Conservation (phyloP, 1,140 invertebrate species). For the Leptestheria dahalacensis region DNA sequence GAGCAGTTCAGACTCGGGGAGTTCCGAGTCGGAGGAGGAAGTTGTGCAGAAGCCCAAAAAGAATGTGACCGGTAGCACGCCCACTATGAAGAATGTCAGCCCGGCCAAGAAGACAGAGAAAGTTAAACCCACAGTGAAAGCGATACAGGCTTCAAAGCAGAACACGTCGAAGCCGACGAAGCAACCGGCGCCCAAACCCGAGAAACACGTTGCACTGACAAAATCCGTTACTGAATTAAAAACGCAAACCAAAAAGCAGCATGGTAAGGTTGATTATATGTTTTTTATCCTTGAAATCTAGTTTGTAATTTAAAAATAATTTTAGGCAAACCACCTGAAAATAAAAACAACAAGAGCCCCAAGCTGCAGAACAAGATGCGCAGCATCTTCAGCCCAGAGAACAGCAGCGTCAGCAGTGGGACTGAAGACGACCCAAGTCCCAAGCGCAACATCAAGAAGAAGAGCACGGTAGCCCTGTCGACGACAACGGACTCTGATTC, state of each 20-base stretch:
- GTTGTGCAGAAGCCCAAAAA: slow-evolving; percentile 20
- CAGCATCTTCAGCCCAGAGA: slow-evolving; percentile 66
- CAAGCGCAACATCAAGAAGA: not conserved
- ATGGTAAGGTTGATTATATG: no score
- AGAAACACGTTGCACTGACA: slow-evolving; percentile 21
- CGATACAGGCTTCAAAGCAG: no score
- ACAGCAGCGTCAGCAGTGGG: slow-evolving; percentile 55
- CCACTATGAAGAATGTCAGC: slow-evolving; percentile 36
- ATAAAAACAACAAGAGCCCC: slow-evolving; percentile 3
- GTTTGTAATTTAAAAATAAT: not conserved
- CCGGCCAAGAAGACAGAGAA: slow-evolving; percentile 19
- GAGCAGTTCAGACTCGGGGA: slow-evolving; percentile 49
- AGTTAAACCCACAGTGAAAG: slow-evolving; percentile 8
- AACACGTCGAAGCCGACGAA: slow-evolving; percentile 5
- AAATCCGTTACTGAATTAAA: slow-evolving; percentile 22
- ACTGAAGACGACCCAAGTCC: not conserved
- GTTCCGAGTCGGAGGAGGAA: slow-evolving; percentile 30
- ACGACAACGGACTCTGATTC: slow-evolving; percentile 5
- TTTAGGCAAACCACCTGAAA: not conserved
- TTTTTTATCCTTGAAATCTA: no score
- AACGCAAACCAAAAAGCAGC: slow-evolving; percentile 3
- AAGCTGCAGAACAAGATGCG: slow-evolving; percentile 42
- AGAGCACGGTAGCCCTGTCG: not conserved
- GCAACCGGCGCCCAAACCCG: slow-evolving; percentile 19
- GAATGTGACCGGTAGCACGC: slow-evolving; percentile 28